These are phyloP conservation scores for Morus bassanus DNA, from an alignment of 2,797 vertebrate genomes.

Conservation along the genomic window DNA sequence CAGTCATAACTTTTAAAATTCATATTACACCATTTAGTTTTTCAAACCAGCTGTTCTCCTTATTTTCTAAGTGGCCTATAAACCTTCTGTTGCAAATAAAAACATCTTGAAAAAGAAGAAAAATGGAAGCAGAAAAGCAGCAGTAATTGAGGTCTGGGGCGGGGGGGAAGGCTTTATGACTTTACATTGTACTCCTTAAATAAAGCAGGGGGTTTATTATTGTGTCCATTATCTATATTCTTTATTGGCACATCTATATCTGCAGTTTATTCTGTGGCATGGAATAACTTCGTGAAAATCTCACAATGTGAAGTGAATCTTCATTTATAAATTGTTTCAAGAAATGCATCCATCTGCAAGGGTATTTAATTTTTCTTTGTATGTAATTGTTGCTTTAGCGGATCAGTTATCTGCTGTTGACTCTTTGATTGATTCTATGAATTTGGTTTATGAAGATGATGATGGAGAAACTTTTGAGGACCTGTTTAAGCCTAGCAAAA, in stretches of 20 bases:
- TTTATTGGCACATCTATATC: not conserved
- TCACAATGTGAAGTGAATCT: not conserved
- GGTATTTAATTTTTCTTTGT: slow-evolving; percentile 21
- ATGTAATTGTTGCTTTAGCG: slow-evolving; percentile 70
- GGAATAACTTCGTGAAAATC: not conserved
- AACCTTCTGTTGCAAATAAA: slow-evolving; percentile 37
- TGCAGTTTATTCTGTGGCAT: not conserved
- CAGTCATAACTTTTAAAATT: slow-evolving; percentile 25
- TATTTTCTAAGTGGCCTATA: slow-evolving; percentile 33
- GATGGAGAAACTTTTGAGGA: slow-evolving; percentile 79
- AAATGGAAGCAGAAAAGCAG: not conserved
- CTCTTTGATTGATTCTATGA: slow-evolving; percentile 93
- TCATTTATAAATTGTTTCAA: slow-evolving; percentile 8
- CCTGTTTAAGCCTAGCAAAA: slow-evolving; percentile 84
- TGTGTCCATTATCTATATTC: not conserved
- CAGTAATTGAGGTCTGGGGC: not conserved
- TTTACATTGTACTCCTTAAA: slow-evolving; percentile 8
- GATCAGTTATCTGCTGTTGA: slow-evolving; percentile 88
- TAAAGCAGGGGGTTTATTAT: not conserved
- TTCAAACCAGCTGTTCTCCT: not conserved
- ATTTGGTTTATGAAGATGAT: slow-evolving; percentile 82
- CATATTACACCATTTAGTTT: not conserved
- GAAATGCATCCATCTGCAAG: not conserved
- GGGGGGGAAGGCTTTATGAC: not conserved
- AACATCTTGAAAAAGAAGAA: slow-evolving; percentile 18